Evolutionary conservation across 2,888 invertebrate genomes (phyloP).

Genomic region (Spatulosminthurus flaviceps): DNA sequence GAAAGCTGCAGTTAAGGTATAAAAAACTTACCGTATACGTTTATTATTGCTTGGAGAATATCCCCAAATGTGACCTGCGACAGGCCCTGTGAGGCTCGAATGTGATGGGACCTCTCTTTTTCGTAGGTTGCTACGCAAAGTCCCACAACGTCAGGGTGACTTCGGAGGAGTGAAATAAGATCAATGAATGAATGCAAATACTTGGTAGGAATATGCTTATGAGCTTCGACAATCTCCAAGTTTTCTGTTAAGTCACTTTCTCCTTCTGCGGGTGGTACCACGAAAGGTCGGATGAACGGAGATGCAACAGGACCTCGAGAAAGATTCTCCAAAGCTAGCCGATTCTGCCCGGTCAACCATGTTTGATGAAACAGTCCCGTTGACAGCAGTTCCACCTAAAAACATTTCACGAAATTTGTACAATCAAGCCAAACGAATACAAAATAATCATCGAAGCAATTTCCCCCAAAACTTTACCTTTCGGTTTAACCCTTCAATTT

Average conservation of each 20-base stretch:
- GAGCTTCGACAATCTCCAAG: slow-evolving; percentile 62
- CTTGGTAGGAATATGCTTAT: slow-evolving; percentile 56
- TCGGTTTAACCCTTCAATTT: slow-evolving; percentile 80
- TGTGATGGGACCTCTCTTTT: slow-evolving; percentile 52
- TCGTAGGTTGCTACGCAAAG: slow-evolving; percentile 60
- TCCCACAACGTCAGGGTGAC: slow-evolving; percentile 61
- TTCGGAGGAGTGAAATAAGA: slow-evolving; percentile 56
- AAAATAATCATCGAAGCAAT: too few species aligned
- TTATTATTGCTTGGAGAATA: slow-evolving; percentile 59
- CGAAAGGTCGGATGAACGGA: slow-evolving; percentile 58
- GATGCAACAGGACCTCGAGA: slow-evolving; percentile 56
- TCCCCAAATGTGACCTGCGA: slow-evolving; percentile 55
- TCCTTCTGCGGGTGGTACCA: slow-evolving; percentile 50
- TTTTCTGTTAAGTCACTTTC: slow-evolving; percentile 58
- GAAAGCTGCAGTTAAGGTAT: too few species aligned
- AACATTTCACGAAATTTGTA: neutral
- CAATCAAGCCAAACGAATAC: neutral
- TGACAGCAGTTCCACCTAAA: slow-evolving; percentile 60
- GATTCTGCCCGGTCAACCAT: slow-evolving; percentile 62
- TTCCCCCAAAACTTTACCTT: slow-evolving; percentile 68
- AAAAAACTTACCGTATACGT: slow-evolving; percentile 58
- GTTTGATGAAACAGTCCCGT: slow-evolving; percentile 61
- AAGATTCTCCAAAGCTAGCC: slow-evolving; percentile 60
- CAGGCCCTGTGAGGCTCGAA: slow-evolving; percentile 45
- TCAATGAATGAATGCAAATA: slow-evolving; percentile 60